Evolutionary conservation across 2,888 invertebrate species (phyloP), one percentile per base, ranked within the genome.

Genomic region (Anthrax anthrax): DNA sequence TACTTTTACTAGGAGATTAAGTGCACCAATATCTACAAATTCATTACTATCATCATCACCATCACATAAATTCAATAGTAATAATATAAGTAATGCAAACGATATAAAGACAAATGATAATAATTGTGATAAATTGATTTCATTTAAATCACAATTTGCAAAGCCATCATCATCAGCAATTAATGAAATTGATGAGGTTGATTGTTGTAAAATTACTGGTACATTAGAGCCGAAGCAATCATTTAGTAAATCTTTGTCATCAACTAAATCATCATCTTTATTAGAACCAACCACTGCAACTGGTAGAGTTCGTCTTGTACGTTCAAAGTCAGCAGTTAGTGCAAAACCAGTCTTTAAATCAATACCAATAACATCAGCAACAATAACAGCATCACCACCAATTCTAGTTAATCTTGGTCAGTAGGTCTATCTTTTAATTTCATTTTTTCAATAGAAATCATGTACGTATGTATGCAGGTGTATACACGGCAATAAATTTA

Each of bases 381-480:
- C 8, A 23, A 23, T 23, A 23, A 23, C 23, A 23, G 23, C 23
- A 23, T 23, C 23, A 23, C 5, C 23, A 23, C 23, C 23, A 23
- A 12, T 12, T 12, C 12, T 12, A 2, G 14, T 23, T n/a, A 37
- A 46, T 23, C 36, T 42, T 46, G 46, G 46, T 46, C 37, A 46
- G 46, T 46, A 41, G 46, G 46, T 39, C 29, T 45, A 44, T 17
- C 27, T 32, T 41, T 23, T 17, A 23, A 34, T 42, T 42, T 42
- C 18, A 14, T 34, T 18, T 32, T 32, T 32, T 1, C 29, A 32
- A 32, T 23, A 23, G 23, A 23, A 23, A 23, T 23, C 23, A 23
- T 23, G 8, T 8, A 23, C 23, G 23, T 23, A 23, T 23, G 23
- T 23, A 23, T 23, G 23, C 8, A 23, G 23, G 23, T 23, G 23